Evolutionary conservation across 2,888 invertebrate species (phyloP).

Genomic region (Chrysolina oricalcia): DNA sequence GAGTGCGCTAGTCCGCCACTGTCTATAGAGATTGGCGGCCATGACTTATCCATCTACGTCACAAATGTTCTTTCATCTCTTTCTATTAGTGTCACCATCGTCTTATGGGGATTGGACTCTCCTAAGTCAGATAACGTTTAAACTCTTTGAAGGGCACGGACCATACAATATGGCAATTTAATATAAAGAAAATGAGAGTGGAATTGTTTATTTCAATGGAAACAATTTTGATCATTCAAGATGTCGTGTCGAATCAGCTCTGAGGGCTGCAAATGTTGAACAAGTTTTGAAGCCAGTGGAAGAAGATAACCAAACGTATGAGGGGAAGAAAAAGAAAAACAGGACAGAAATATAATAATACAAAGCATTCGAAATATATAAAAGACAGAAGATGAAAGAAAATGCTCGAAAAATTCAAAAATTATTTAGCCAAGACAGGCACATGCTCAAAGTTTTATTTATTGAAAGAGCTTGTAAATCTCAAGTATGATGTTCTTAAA

Average conservation of each 20-base stretch:
- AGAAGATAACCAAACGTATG: constrained; percentile 26
- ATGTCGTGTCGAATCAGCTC: constrained; percentile 41
- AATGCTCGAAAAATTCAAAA: constrained; percentile 48
- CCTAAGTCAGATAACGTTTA: too few relatives aligned
- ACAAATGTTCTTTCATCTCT: too few relatives aligned
- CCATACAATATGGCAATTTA: too few relatives aligned
- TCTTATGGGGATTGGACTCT: too few relatives aligned
- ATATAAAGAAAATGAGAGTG: constrained; percentile 3
- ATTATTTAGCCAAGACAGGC: constrained; percentile 40
- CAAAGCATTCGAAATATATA: constrained; percentile 49
- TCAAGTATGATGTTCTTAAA: constrained; percentile 26
- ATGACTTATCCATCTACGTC: too few relatives aligned
- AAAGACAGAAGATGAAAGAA: constrained; percentile 45
- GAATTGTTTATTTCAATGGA: constrained; percentile 44
- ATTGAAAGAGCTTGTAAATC: constrained; percentile 32
- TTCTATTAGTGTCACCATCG: too few relatives aligned
- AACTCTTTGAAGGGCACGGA: too few relatives aligned
- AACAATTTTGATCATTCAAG: constrained; percentile 50
- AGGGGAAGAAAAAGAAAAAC: constrained; percentile 43
- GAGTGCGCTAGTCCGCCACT: too few relatives aligned
- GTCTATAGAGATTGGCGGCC: too few relatives aligned
- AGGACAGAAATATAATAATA: constrained; percentile 48
- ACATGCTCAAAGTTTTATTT: constrained; percentile 36
- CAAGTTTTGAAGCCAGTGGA: constrained; percentile 32
- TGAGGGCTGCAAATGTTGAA: constrained; percentile 37